Base-by-base conservation (phyloP, 2,113 vertebrate species). In the Prionailurus bengalensis region DNA sequence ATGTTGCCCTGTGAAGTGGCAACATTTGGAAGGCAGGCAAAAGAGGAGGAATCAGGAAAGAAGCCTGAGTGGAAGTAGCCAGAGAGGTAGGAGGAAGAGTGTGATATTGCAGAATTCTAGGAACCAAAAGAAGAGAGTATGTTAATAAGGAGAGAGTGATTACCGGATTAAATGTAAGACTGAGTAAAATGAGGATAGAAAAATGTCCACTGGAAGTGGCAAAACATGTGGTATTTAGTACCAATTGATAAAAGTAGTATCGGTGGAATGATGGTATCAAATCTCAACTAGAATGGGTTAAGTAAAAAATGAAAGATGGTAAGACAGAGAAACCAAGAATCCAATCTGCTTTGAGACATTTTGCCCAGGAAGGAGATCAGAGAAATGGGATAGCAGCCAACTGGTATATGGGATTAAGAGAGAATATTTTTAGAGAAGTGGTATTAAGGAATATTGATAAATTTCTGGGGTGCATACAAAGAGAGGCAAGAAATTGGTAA, bases 291-390 rank as follows among this genome's bases (percentile, higher is more conserved):
- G 27, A 84, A 76, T 23, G 6, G 7, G 15, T 78, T 61, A 61
- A 87, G 53, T 27, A 10, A 95, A 76, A 88, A 83, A 78, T 53
- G 51, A 92, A 95, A 95, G 33, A 42, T 58, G 27, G 11, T 15
- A 92, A 88, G 76, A 78, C 27, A 70, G 74, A 45, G 74, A 94
- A 88, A 83, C 39, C 9, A 89, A 94, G 63, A 76, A 78, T 76
- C 36, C 88, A 70, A 61, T n/a, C 15, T 88, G 33, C 16, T 78
- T 90, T 90, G 74, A 45, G 31, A 36, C 13, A 12, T 45, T 21
- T 68, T 51, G 29, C 36, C 39, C 58, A 81, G 29, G n/a, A 91
- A 82, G 68, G n/a, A 45, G 4, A 21, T 66, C 45, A 92, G 61
- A 66, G 27, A 94, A 82, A 51, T n/a, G 68, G 14, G 0, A 33